Base-by-base conservation (phyloP, 2,797 vertebrate genomes). In the Molossus molossus region DNA sequence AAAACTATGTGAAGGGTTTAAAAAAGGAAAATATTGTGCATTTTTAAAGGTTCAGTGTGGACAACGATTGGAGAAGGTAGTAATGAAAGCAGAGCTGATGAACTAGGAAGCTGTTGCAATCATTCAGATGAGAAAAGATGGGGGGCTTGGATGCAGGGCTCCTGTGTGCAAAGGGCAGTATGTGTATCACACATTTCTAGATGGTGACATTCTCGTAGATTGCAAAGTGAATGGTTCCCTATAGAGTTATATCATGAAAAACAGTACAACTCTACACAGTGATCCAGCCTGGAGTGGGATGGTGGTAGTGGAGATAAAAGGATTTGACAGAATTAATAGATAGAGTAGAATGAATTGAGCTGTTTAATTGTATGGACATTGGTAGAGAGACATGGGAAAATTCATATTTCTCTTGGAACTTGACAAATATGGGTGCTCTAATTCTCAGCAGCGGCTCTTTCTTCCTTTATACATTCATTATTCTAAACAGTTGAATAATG, bases 231-330 rank as follows among this genome's bases (percentile, higher is more conserved):
- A 17, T 17, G 1, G 6, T 57, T 76, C 8, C 25, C 21, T 60
- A 12, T 23, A 33, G 23, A 29, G 15, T 0, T 48, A 5, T 40
- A 33, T 12, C 50, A 0, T n/a, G 9, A 64, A 62, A 77, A 67
- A 13, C 13, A 80, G 3, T 8, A 1, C 29, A 70, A 0, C 5
- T 72, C 0, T 33, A 72, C 1, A 27, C 3, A 6, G 7, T 3
- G 20, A 9, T 14, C 6, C 40, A 80, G 45, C 17, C 70, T 64
- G 1, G n/a, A 64, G 15, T 8, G 1, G 4, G 8, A 3, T 14
- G 69, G 33, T 23, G 0, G 8, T 48, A 48, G 48, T 25, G 10
- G 48, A 76, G 45, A 80, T 9, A 17, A 4, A 62, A 20, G 91
- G 27, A 94, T 87, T 0, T 79, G 20, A 2, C 10, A 62, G 18